Conservation (phyloP, 2,797 vertebrate species). For the Siniperca undulata region DNA sequence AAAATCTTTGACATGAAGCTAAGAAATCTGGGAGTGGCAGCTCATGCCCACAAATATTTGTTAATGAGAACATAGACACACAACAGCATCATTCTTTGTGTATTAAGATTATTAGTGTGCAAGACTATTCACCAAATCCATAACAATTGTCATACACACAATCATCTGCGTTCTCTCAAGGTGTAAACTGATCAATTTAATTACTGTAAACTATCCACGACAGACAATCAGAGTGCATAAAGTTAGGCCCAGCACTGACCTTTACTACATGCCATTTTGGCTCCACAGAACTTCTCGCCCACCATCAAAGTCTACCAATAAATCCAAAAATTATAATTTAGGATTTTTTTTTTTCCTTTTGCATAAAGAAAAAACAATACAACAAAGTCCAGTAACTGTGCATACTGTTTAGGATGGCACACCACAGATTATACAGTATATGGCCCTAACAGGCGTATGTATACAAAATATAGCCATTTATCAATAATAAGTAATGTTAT, state of each 20-base stretch:
- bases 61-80: constrained; percentile 44
- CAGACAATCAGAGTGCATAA: constrained; percentile 36
- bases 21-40: constrained; percentile 34
- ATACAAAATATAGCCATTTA: constrained; percentile 70
- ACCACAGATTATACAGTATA: constrained; percentile 69
- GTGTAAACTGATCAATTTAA: constrained; percentile 10
- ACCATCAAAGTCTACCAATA: constrained; percentile 25
- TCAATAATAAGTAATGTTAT: constrained; percentile 60
- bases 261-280: constrained; percentile 19
- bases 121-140: constrained; percentile 35
- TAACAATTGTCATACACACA: constrained; percentile 28
- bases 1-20: constrained; percentile 22
- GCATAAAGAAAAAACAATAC: constrained; percentile 46
- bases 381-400: constrained; percentile 62
- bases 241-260: constrained; percentile 24
- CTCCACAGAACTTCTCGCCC: constrained; percentile 11
- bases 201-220: constrained; percentile 39
- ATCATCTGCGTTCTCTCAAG: constrained; percentile 18
- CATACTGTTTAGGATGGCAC: constrained; percentile 71
- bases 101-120: constrained; percentile 49
- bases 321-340: constrained; percentile 13
- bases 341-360: neutral
- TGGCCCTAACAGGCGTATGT: constrained; percentile 61
- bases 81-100: constrained; percentile 39
- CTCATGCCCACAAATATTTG: constrained; percentile 44